Base-by-base conservation (phyloP, 2,888 invertebrate genomes). In the Drosophila parthenogenetica region DNA sequence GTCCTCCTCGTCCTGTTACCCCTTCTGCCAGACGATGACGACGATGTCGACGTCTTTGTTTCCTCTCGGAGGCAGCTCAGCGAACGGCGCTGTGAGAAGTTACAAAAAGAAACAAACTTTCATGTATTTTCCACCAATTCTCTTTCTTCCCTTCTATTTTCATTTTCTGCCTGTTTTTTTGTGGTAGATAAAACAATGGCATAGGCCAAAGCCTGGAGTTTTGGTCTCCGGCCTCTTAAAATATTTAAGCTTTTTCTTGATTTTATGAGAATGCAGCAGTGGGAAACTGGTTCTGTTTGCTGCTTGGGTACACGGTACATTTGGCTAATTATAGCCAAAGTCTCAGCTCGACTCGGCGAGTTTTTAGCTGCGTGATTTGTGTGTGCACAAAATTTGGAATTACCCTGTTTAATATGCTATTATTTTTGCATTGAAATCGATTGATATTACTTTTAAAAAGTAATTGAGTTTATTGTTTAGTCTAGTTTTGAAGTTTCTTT, bases 41-140 rank as follows among this genome's bases (percentile, higher is more conserved):
- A 42, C 40, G 10, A 25, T 22, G 59, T 42, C 40, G 25, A 46
- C 35, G 35, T 39, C 55, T 49, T 77, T 53, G 60, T 66, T 53
- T 73, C 73, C 67, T 79, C 69, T 70, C 89, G 84, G 35, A 81
- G 79, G 72, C 91, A 91, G 74, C 84, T 89, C 74, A 90, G 77
- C 66, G 87, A 80, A 49, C 91, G 91, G 45, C 90, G 88, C 91
- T 91, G 75, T 71, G 69, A 32, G 22, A 39, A 58, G 62, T 43
- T 51, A 53, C 40, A 72, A 65, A 29, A 35, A 13, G 54, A 69
- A 73, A 70, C 53, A 66, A 61, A 46, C 66, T 63, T 57, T 57
- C 11, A 35, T 50, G 35, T 43, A 53, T 43, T 63, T 58, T 48
- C 17, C 42, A 16, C 35, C 13, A 13, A 11, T 35, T 46, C n/a